Base-by-base conservation (phyloP, 2,888 invertebrate genomes). In the Mythimna loreyi region DNA sequence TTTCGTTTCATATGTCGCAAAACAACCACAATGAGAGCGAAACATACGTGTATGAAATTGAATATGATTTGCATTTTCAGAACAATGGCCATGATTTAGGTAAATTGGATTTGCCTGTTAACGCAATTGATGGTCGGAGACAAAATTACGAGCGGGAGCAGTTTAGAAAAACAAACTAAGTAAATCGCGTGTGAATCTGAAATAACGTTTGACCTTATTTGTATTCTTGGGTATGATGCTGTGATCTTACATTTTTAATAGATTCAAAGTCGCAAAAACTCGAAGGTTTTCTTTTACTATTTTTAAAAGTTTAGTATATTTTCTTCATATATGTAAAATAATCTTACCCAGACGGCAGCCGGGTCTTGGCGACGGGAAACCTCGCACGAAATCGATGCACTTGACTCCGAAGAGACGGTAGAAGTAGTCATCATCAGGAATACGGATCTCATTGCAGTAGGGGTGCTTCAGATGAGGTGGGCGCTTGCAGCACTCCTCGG, bases 361-460 rank as follows among this genome's bases (percentile, higher is more conserved):
- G 60, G 98, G 98, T 86, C 98, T 96, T 13, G 98, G 97, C 2
- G 98, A 98, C 19, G 99, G 98, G 92, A 98, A 98, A 50, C 98
- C 98, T 85, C 99, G 96, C 16, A 99, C 98, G 88, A 99, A 98
- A 93, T 99, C 98, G 89, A 98, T 97, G 90, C 99, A 99, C 89
- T 97, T 97, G 61, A 98, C 97, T 81, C 97, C 97, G 92, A 98
- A 98, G 50, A 98, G 95, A 7, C 97, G 96, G 96, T 98, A 99
- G 96, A 99, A 99, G 91, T 98, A 98, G 90, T 99, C 99, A 89
- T 99, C 98, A 81, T 98, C 98, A 0, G 99, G 98, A 59, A 99
- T 97, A 67, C 97, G 96, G 85, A 99, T 98, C 94, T 99, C 98
- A 92, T 98, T 97, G 90, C 99, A 99, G 91, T 98, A 98, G 0